Evolutionary conservation across 2,888 invertebrate genomes (phyloP).

Genomic region (Drosophila paranaensis): DNA sequence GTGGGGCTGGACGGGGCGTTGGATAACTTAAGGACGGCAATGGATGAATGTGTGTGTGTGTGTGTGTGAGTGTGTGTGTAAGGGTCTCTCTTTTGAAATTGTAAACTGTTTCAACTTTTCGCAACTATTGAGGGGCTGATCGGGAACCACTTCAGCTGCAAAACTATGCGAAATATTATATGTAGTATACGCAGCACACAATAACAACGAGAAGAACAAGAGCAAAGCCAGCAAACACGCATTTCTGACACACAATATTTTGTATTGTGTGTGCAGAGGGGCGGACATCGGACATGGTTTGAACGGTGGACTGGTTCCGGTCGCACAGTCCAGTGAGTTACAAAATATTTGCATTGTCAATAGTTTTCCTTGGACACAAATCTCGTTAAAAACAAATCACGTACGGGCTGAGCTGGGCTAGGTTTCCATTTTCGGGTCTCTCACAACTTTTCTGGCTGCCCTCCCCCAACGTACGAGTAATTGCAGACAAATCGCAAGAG

Average conservation of each 20-base stretch:
- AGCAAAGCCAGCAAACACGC: constrained; percentile 22
- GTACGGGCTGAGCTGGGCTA: constrained; percentile 37
- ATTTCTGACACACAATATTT: constrained; percentile 74
- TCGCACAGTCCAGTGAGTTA: constrained; percentile 46
- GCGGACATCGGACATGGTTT: constrained; percentile 46
- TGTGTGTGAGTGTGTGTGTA: constrained; percentile 8
- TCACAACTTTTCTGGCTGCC: constrained; percentile 52
- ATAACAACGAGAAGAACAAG: background rate
- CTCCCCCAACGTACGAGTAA: constrained; percentile 39
- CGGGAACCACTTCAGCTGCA: constrained; percentile 62
- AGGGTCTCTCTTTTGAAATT: constrained; percentile 61
- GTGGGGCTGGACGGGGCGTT: constrained; percentile 23
- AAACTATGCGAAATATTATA: constrained; percentile 74
- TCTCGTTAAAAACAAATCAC: constrained; percentile 79
- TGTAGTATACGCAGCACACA: constrained; percentile 42
- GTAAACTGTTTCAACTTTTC: constrained; percentile 68
- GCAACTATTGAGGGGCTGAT: constrained; percentile 42
- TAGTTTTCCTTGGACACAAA: constrained; percentile 59
- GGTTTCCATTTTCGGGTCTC: constrained; percentile 18
- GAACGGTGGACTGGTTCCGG: constrained; percentile 18
- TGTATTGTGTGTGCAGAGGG: constrained; percentile 43
- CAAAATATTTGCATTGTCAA: constrained; percentile 79
- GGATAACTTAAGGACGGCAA: constrained; percentile 20
- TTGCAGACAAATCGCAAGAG: constrained; percentile 72
- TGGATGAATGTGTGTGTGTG: background rate